A percentile compares a stretch with the other conserved stretches of the same genome.
phyloP scores from a whole-genome alignment of 2,888 invertebrate species.

The Hecatera dysodea region DNA sequence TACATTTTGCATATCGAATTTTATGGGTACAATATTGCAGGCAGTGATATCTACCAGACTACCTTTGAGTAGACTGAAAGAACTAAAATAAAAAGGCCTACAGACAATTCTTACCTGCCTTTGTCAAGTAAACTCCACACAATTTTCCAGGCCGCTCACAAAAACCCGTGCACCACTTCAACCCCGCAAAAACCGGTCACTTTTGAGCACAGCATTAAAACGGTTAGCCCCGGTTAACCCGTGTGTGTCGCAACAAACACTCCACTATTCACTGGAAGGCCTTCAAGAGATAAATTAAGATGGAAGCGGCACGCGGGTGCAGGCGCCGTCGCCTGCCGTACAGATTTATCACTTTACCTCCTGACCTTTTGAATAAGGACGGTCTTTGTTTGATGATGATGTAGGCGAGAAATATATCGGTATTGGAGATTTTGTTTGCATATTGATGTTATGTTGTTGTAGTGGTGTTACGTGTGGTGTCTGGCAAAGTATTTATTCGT shows the following conservation, averaged over 20 bases:
- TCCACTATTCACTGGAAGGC: slow-evolving; percentile 61
- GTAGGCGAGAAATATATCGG: slow-evolving; percentile 48
- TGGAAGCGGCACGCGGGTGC: slow-evolving; percentile 68
- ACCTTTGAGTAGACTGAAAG: too few relatives aligned
- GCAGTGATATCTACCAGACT: too few relatives aligned
- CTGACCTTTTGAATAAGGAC: slow-evolving; percentile 58
- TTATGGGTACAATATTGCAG: too few relatives aligned
- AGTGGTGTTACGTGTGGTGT: background rate
- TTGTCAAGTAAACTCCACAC: background rate
- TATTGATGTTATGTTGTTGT: slow-evolving; percentile 4
- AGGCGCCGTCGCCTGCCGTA: slow-evolving; percentile 48
- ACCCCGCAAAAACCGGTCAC: slow-evolving; percentile 35
- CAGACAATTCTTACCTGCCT: background rate
- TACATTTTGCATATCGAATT: too few relatives aligned
- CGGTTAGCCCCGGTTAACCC: slow-evolving; percentile 60
- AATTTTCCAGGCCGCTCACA: background rate
- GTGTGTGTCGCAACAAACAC: slow-evolving; percentile 63
- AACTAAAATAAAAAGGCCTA: too few relatives aligned
- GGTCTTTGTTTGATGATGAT: slow-evolving; percentile 61
- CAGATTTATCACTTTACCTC: slow-evolving; percentile 63
- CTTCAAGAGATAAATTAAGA: slow-evolving; percentile 68
- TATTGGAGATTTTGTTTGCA: slow-evolving; percentile 28
- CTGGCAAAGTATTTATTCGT: background rate
- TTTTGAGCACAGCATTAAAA: slow-evolving; percentile 37
- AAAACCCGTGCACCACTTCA: slow-evolving; percentile 10